These are phyloP conservation scores for Hoplodrina blanda DNA, from an alignment of 2,888 invertebrate species.

Conservation along the genomic window DNA sequence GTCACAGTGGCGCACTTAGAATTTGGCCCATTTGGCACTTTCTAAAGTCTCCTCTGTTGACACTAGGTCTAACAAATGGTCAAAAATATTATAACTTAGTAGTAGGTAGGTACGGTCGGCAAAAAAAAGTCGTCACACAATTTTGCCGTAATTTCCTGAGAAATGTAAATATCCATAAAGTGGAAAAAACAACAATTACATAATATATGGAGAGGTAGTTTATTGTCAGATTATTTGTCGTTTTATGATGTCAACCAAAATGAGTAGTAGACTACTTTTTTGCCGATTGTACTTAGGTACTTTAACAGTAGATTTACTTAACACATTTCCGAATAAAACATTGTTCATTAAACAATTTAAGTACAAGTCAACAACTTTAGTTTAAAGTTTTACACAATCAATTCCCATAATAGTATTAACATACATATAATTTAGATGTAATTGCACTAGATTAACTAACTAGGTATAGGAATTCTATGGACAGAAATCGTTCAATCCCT, in stretches of 20 bases:
- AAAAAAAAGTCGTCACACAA: neutral
- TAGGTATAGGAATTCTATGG: constrained; percentile 49
- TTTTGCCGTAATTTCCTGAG: neutral
- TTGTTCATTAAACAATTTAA: constrained; percentile 34
- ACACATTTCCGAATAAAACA: constrained; percentile 25
- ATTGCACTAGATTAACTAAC: constrained; percentile 55
- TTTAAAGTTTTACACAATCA: constrained; percentile 37
- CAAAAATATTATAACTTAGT: neutral
- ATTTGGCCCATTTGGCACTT: neutral
- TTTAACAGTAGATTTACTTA: neutral
- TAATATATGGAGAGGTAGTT: neutral
- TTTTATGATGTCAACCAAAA: neutral
- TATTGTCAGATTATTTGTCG: neutral
- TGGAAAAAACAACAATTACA: neutral
- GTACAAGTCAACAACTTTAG: constrained; percentile 52
- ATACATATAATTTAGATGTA: constrained; percentile 31
- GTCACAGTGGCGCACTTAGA: neutral
- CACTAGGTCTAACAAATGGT: neutral
- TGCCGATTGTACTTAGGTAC: neutral
- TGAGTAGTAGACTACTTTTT: neutral
- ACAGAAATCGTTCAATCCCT: constrained; percentile 59
- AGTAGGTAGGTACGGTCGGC: neutral
- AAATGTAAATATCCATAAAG: neutral
- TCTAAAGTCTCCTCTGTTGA: neutral
- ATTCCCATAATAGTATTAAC: constrained; percentile 27